Percentiles rank a stretch among this genome's conserved stretches.
Conservation (phyloP, 2,888 invertebrate genomes). For the Cordilura impudica region DNA sequence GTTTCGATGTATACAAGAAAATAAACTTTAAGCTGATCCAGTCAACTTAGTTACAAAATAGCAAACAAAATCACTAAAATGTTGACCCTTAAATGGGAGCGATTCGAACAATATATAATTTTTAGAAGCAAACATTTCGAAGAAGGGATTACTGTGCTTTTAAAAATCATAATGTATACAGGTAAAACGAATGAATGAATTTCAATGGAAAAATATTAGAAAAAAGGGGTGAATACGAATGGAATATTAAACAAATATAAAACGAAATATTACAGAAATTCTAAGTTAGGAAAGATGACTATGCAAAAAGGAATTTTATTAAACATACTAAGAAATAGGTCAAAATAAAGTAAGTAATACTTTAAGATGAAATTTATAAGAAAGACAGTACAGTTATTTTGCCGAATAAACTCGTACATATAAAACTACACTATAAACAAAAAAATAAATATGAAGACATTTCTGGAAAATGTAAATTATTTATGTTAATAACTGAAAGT, state of each 20-base stretch:
- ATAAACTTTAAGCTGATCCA: too few relatives aligned
- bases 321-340: slow-evolving; percentile 6
- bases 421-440: background rate
- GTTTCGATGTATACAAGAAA: too few relatives aligned
- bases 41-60: too few relatives aligned
- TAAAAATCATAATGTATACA: background rate
- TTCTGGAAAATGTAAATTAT: too few relatives aligned
- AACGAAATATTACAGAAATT: background rate
- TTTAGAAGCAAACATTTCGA: too few relatives aligned
- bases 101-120: background rate
- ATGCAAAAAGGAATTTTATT: slow-evolving; percentile 11
- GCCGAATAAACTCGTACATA: too few relatives aligned
- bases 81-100: too few relatives aligned
- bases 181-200: background rate
- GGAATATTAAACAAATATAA: background rate
- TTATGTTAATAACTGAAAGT: too few relatives aligned
- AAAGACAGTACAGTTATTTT: too few relatives aligned
- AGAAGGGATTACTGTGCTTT: too few relatives aligned
- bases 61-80: too few relatives aligned
- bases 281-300: background rate
- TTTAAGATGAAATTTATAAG: slow-evolving; percentile 20
- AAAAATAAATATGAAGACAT: too few relatives aligned
- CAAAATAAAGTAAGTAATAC: slow-evolving; percentile 29
- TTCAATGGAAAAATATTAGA: background rate
- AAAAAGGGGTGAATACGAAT: slow-evolving; percentile 3